Conservation (phyloP, 23 tunicate species). For the Botrylloides violaceus region DNA sequence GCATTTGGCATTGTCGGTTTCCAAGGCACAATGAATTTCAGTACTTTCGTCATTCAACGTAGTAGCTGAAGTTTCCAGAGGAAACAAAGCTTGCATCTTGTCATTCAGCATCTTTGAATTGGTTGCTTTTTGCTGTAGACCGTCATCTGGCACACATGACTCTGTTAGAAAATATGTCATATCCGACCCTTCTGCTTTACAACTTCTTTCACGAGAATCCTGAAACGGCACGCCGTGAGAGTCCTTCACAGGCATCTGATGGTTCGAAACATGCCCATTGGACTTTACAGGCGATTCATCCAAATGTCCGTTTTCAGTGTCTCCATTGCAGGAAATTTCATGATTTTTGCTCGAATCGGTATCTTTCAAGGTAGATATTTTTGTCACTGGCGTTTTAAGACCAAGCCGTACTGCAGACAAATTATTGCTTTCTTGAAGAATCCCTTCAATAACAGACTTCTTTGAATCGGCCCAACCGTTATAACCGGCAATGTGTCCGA, state of each 20-base stretch:
- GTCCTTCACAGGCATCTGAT: neutral
- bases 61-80: neutral
- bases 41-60: neutral
- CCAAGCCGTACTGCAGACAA: neutral
- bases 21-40: neutral
- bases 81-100: neutral
- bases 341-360: neutral
- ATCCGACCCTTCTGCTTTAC: neutral
- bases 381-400: neutral
- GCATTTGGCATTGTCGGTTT: neutral
- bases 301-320: neutral
- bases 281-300: neutral
- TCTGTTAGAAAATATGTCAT: neutral
- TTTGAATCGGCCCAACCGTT: slow-evolving; percentile 15
- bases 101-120: neutral
- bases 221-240: no score
- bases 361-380: neutral
- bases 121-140: neutral
- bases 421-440: slow-evolving; percentile 9
- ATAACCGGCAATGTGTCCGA: neutral
- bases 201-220: neutral
- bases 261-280: neutral
- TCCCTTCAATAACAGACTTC: neutral
- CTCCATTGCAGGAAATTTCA: neutral
- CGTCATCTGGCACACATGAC: neutral